Conservation (phyloP, 2,797 vertebrate species). For the Acridotheres tristis region DNA sequence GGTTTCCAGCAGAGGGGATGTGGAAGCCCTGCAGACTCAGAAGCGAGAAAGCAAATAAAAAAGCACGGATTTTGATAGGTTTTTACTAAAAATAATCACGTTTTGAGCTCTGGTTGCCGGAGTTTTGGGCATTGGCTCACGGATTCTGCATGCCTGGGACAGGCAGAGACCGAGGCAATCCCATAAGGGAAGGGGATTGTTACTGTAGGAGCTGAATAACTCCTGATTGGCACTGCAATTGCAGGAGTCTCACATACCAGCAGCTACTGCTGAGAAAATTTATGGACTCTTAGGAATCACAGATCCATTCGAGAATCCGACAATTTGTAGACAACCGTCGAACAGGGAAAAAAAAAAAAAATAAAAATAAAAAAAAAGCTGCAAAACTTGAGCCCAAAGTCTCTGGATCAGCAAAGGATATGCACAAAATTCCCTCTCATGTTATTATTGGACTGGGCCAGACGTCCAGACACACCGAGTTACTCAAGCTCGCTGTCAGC, state of each 20-base stretch:
- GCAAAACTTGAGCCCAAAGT: neutral
- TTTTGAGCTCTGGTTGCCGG: neutral
- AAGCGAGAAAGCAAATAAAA: neutral
- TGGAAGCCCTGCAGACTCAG: neutral
- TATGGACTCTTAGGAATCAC: neutral
- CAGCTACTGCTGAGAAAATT: neutral
- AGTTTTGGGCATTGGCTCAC: neutral
- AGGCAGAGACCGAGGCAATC: neutral
- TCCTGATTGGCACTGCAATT: neutral
- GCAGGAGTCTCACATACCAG: neutral
- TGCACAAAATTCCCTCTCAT: conserved; percentile 18
- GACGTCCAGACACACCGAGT: conserved; percentile 47
- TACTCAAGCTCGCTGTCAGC: conserved; percentile 36
- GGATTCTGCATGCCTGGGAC: neutral
- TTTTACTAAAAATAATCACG: neutral
- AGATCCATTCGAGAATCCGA: neutral
- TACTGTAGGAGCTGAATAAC: neutral
- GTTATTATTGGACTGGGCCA: conserved; percentile 59
- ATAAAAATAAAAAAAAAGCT: neutral
- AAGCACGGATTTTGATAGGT: neutral
- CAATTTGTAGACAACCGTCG: neutral
- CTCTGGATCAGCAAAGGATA: conserved; percentile 31
- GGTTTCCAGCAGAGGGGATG: neutral
- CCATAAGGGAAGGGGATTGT: neutral
- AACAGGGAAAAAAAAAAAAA: neutral